Conservation (phyloP, 2,888 invertebrate genomes). For the Epirrhoe tristata region DNA sequence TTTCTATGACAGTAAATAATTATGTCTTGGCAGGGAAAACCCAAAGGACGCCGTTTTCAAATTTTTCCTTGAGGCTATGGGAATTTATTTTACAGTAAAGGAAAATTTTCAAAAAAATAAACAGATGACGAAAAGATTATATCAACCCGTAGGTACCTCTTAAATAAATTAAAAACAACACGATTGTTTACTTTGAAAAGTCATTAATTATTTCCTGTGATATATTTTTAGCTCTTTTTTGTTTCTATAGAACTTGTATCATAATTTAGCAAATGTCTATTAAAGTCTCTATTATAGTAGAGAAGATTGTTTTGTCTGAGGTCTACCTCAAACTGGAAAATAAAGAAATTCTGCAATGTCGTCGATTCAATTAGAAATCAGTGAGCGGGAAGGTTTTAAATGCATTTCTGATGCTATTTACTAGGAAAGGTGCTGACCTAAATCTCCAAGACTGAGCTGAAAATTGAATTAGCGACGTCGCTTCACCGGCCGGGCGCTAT, state of each 20-base stretch:
- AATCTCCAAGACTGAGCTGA: conserved; percentile 38
- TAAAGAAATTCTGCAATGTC: conserved; percentile 7
- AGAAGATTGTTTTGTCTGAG: too few species aligned
- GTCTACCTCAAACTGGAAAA: conserved; percentile 10
- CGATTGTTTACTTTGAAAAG: neutral
- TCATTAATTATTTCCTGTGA: neutral
- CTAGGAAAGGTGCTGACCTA: conserved; percentile 40
- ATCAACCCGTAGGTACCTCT: neutral
- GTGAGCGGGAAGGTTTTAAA: conserved; percentile 33
- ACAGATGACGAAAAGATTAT: neutral
- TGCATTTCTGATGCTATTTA: conserved; percentile 44
- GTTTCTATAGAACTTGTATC: neutral
- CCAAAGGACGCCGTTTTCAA: conserved; percentile 34
- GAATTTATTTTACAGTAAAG: conserved; percentile 34
- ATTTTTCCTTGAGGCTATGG: conserved; percentile 36
- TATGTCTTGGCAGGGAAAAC: conserved; percentile 32
- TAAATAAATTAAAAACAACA: neutral
- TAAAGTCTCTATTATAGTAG: too few species aligned
- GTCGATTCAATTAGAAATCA: conserved; percentile 22
- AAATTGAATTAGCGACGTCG: conserved; percentile 41
- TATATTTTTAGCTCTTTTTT: neutral
- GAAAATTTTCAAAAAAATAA: conserved; percentile 23
- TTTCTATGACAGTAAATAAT: conserved; percentile 28
- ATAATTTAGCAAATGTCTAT: neutral
- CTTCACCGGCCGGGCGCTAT: conserved; percentile 35